phyloP scores from a whole-genome alignment of 92 coral and sea anemone genomes.

The Porites cylindrica region DNA sequence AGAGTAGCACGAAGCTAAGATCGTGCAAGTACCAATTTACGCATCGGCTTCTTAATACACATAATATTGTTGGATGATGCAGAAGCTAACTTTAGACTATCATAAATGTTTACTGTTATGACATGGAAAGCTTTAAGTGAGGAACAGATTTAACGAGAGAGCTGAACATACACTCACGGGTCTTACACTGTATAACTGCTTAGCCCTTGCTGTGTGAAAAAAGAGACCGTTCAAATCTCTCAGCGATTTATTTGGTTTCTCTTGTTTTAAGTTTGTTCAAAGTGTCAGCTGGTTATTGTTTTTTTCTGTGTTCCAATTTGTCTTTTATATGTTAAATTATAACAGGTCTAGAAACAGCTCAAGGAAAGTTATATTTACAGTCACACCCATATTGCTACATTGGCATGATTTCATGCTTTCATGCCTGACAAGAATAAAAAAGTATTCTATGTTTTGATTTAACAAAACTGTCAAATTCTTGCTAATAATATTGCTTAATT shows the following conservation, averaged over 20 bases:
- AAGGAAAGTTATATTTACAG: background rate
- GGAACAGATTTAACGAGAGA: constrained; percentile 1
- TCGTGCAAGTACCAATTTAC: background rate
- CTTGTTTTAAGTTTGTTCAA: background rate
- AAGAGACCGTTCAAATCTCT: background rate
- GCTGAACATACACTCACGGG: too few species aligned
- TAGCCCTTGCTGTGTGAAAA: constrained; percentile 1
- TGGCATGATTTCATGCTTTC: too few species aligned
- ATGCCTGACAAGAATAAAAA: too few species aligned
- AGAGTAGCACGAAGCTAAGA: background rate
- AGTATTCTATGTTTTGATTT: too few species aligned
- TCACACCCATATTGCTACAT: too few species aligned
- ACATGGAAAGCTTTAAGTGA: background rate
- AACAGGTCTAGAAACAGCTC: background rate
- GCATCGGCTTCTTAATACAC: background rate
- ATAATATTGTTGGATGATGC: background rate
- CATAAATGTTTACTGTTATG: background rate
- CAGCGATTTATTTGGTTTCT: background rate
- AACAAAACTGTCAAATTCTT: too few species aligned
- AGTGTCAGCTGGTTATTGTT: background rate
- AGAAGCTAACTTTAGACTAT: background rate
- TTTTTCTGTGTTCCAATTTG: background rate
- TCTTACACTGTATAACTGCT: too few species aligned
- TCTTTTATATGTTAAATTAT: background rate
- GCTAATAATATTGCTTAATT: too few species aligned